Base-by-base conservation (phyloP, 2,888 invertebrate genomes). In the Entomobrya multifasciata region DNA sequence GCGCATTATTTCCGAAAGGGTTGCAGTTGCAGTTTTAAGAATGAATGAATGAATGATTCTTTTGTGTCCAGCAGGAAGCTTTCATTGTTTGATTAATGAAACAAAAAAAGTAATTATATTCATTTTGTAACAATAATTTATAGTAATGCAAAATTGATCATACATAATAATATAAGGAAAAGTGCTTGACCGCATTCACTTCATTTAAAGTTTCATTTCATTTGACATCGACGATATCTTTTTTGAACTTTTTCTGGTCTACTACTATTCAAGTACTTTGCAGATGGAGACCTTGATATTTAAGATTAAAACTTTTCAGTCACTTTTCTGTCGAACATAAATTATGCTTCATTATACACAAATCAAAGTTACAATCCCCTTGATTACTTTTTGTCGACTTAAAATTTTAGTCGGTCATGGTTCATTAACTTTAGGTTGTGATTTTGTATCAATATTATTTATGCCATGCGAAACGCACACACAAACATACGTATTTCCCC, bases 391-490 rank as follows among this genome's bases (percentile, higher is more conserved):
- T 10, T 65, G 65, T 15, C 65, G 41, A 65, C 10, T 41, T 65
- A 17, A 41, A 20, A 65, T 41, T n/a, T 41, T 41, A 65, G 11
- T 65, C 65, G 65, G 65, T 65, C 65, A 65, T 41, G 65, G 65
- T 65, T 65, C 65, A 65, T 65, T 65, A 65, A 65, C 41, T 41
- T 17, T 65, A n/a, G n/a, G n/a, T n/a, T 41, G 65, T 65, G 65
- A 1, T 15, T 65, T 41, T 41, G 11, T 65, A 17, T 8, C 36
- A 11, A 65, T 65, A 41, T 20, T 41, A 55, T 20, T 41, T 41
- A 10, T 41, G 20, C n/a, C n/a, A n/a, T n/a, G n/a, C n/a, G n/a
- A n/a, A n/a, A n/a, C n/a, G n/a, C n/a, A n/a, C n/a, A n/a, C n/a
- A n/a, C n/a, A n/a, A n/a, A n/a, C n/a, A n/a, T n/a, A n/a, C n/a